A percentile compares a stretch with the other conserved stretches of the same genome.
Evolutionary conservation across 2,113 vertebrate species (phyloP).

Genomic region (Eptesicus fuscus): DNA sequence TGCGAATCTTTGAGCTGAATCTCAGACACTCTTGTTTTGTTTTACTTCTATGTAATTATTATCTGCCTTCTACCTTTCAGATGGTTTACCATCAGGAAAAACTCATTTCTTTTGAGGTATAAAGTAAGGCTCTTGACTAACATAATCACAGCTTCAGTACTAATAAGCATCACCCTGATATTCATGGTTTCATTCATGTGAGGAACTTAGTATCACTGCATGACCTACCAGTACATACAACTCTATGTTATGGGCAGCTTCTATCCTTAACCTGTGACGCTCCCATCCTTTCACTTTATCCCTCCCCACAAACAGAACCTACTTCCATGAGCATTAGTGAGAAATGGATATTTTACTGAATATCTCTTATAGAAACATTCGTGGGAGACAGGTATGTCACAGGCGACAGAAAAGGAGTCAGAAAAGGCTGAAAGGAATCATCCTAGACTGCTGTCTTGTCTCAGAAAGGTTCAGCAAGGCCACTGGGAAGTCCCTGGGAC

Average conservation of each 20-base stretch:
- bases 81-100: not conserved
- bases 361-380: not conserved
- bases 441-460: not conserved
- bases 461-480: not conserved
- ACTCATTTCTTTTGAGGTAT: not conserved
- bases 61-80: not conserved
- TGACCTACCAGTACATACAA: not conserved
- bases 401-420: not conserved
- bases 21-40: not conserved
- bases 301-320: not conserved
- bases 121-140: not conserved
- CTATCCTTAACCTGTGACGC: not conserved
- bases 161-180: not conserved
- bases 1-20: not conserved
- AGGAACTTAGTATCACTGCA: not conserved
- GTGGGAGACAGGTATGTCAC: accelerated
- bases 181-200: not conserved
- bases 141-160: not conserved
- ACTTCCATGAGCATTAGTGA: not conserved
- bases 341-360: not conserved
- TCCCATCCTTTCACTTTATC: not conserved
- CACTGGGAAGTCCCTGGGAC: not conserved
- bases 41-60: not conserved
- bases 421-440: not conserved
- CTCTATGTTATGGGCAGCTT: not conserved